Base-by-base conservation (phyloP, 2,113 vertebrate species). In the Dolichotis patagonum region DNA sequence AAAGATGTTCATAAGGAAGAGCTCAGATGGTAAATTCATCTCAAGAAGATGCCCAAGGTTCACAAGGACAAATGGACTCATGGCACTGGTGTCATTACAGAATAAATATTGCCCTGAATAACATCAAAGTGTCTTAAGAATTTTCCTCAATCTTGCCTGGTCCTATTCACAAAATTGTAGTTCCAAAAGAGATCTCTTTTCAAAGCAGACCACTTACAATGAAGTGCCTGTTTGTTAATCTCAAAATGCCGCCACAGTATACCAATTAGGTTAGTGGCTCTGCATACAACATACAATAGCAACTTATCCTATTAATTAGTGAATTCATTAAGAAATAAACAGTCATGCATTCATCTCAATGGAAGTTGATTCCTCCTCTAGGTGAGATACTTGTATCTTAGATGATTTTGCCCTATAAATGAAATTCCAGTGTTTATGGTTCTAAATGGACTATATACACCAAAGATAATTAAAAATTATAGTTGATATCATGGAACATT, bases 141-240 rank as follows among this genome's bases (percentile, higher is more conserved):
- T 1, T 67, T 91, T 82, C 5, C 6, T 89, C 58, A 32, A 12
- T 28, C 38, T 80, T 96, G 17, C 10, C 49, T 60, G 86, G 10
- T 54, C 91, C 71, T 32, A 22, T 85, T 86, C 26, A 38, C 56
- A 32, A 90, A 10, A 60, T 3, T 13, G 0, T 67, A 28, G 12
- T 67, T 96, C 43, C 35, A 20, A 78, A 90, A 87, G 24, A 49
- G n/a, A 56, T 93, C 10, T 92, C 67, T 87, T 83, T 35, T 62
- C 38, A 58, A 91, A 58, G 26, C 8, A 78, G 26, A 19, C 30
- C 12, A 62, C 46, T 41, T 58, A 56, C 26, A 78, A 88, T 58
- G 35, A 87, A 80, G 52, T 41, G 52, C 1, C 30, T 20, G 49
- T 58, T 73, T 52, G 3, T 95, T 69, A 38, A 0, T 41, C 28